Percentiles rank a stretch among this genome's conserved stretches.
phyloP scores from a whole-genome alignment of 2,113 vertebrate genomes.

The Alosa alosa region DNA sequence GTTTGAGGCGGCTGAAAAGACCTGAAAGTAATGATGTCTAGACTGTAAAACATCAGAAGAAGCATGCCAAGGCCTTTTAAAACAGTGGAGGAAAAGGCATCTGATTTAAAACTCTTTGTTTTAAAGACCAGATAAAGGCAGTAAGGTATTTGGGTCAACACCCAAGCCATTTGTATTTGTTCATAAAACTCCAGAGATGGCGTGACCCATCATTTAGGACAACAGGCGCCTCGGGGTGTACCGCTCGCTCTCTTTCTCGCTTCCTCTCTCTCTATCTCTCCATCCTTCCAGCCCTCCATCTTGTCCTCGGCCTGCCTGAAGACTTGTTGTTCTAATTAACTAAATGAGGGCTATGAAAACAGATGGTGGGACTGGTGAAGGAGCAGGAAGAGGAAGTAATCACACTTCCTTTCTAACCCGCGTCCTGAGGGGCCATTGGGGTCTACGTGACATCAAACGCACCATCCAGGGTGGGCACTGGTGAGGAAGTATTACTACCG shows the following conservation, averaged over 20 bases:
- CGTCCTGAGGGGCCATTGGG: neutral
- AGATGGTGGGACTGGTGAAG: neutral
- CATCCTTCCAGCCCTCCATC: neutral
- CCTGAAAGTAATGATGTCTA: neutral
- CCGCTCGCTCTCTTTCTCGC: neutral
- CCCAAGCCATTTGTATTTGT: neutral
- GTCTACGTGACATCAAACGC: neutral
- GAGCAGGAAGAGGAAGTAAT: neutral
- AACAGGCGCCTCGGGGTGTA: neutral
- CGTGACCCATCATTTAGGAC: slow-evolving; percentile 5
- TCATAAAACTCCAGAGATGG: neutral
- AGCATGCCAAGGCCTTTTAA: neutral
- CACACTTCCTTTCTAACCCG: neutral
- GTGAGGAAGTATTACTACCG: neutral
- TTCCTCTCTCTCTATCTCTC: neutral
- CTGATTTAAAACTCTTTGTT: neutral
- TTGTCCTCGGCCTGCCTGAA: neutral
- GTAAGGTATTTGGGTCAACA: neutral
- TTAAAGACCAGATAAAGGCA: neutral
- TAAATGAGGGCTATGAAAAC: slow-evolving; percentile 9
- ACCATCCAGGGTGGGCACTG: neutral
- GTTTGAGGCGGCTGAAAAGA: neutral
- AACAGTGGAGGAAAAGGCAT: neutral
- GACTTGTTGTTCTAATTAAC: slow-evolving; percentile 15
- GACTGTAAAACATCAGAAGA: neutral